Conservation (phyloP, 2,888 invertebrate genomes). For the Bombylius discolor region DNA sequence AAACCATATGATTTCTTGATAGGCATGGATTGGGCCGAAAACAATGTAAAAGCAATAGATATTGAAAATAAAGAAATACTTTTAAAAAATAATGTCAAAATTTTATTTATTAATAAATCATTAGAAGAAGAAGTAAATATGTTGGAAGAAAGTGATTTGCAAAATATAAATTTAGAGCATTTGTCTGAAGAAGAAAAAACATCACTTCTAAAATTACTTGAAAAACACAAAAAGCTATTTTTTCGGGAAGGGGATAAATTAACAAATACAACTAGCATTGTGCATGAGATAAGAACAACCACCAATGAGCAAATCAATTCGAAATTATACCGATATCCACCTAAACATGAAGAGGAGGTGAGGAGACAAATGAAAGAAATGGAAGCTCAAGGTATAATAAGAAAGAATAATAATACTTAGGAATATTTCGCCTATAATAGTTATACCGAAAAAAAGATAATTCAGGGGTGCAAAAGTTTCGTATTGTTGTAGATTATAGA, state of each 20-base stretch:
- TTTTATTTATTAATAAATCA: slow-evolving; percentile 1
- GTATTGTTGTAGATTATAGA: neutral
- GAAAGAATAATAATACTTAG: too few species aligned
- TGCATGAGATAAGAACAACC: too few species aligned
- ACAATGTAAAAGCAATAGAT: slow-evolving; percentile 6
- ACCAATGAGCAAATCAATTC: too few species aligned
- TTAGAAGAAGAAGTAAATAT: slow-evolving; percentile 2
- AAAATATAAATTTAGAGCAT: slow-evolving; percentile 6
- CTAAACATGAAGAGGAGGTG: slow-evolving; percentile 6
- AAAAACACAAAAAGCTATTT: slow-evolving; percentile 4
- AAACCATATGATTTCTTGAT: slow-evolving; percentile 8
- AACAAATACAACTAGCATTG: too few species aligned
- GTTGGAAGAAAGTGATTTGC: slow-evolving; percentile 3
- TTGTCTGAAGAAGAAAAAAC: slow-evolving; percentile 3
- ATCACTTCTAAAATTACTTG: slow-evolving; percentile 4
- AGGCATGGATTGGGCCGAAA: slow-evolving; percentile 5
- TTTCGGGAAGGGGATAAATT: slow-evolving; percentile 4
- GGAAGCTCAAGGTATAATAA: too few species aligned
- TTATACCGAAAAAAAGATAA: slow-evolving; percentile 3
- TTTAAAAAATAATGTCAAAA: too few species aligned
- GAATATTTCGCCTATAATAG: too few species aligned
- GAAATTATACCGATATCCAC: slow-evolving; percentile 9
- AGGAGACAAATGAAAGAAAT: too few species aligned
- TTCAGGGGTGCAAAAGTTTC: neutral
- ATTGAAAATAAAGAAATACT: too few species aligned